Percentiles rank a stretch among this genome's conserved stretches.
Evolutionary conservation across 1,140 invertebrate genomes (phyloP).

Genomic region (Drosophila bipectinata): DNA sequence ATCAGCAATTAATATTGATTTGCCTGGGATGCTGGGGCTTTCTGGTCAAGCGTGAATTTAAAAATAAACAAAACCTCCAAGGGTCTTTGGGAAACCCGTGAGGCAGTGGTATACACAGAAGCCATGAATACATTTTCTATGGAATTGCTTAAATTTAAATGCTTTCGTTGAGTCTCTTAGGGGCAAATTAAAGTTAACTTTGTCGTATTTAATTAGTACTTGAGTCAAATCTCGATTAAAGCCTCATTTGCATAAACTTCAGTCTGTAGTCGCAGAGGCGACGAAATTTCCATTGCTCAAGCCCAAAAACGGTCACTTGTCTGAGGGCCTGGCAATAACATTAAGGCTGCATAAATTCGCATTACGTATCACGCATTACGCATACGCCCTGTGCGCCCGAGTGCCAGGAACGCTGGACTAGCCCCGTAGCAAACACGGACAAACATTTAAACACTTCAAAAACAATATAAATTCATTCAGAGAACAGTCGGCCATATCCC

Average conservation of each 20-base stretch:
- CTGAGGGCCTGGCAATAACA: slow-evolving; percentile 24
- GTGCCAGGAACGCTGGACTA: neutral
- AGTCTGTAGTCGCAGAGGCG: slow-evolving; percentile 22
- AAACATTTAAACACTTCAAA: slow-evolving; percentile 75
- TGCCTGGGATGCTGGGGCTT: slow-evolving; percentile 37
- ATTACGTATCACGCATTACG: slow-evolving; percentile 53
- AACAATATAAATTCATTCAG: slow-evolving; percentile 79
- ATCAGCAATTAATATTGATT: slow-evolving; percentile 69
- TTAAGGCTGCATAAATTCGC: slow-evolving; percentile 43
- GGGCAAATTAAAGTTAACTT: slow-evolving; percentile 29
- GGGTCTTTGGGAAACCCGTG: neutral
- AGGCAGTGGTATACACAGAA: neutral
- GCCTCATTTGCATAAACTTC: slow-evolving; percentile 40
- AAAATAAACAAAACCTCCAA: slow-evolving; percentile 18
- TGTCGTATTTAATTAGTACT: slow-evolving; percentile 45
- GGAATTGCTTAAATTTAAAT: slow-evolving; percentile 5
- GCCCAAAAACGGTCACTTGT: slow-evolving; percentile 19
- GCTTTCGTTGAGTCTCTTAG: slow-evolving; percentile 6
- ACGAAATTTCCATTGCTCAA: slow-evolving; percentile 42
- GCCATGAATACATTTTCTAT: neutral
- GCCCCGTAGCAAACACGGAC: slow-evolving; percentile 42
- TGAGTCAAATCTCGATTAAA: slow-evolving; percentile 23
- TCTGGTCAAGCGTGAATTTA: slow-evolving; percentile 18
- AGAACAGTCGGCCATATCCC: slow-evolving; percentile 35
- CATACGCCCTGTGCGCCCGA: slow-evolving; percentile 34